Conservation (phyloP, 2,113 vertebrate species). For the Cephalopholis sonnerati region DNA sequence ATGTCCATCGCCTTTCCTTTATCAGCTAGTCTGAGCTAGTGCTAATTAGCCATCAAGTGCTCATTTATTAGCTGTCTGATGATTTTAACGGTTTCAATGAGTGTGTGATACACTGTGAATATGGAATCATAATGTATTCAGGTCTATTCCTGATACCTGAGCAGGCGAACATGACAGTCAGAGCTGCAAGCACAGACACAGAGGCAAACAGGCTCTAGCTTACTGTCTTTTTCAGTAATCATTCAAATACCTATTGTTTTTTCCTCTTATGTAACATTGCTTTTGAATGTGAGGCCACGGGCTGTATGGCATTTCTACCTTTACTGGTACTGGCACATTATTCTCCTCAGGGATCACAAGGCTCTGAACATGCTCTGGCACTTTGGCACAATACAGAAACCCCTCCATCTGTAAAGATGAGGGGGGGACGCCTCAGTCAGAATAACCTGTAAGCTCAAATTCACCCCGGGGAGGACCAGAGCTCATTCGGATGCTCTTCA, state of each 20-base stretch:
- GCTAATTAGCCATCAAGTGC: constrained; percentile 28
- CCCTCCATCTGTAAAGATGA: constrained; percentile 51
- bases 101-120: not conserved
- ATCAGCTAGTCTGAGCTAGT: constrained; percentile 18
- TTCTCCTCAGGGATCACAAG: constrained; percentile 32
- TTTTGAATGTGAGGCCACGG: not conserved
- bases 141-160: not conserved
- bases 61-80: constrained; percentile 30
- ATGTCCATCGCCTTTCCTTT: constrained; percentile 18
- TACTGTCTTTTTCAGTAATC: not conserved
- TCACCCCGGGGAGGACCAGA: constrained; percentile 33
- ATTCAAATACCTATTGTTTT: not conserved
- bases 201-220: not conserved
- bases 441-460: constrained; percentile 30
- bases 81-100: not conserved
- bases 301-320: constrained; percentile 23
- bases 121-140: not conserved
- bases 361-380: constrained; percentile 35
- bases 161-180: not conserved
- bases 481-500: constrained; percentile 56
- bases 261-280: not conserved
- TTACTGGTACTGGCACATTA: constrained; percentile 5
- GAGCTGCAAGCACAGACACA: not conserved
- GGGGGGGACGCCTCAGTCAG: constrained; percentile 27
- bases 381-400: constrained; percentile 28